Conservation (phyloP, 1,140 invertebrate genomes). For the Coenobita brevimanus region DNA sequence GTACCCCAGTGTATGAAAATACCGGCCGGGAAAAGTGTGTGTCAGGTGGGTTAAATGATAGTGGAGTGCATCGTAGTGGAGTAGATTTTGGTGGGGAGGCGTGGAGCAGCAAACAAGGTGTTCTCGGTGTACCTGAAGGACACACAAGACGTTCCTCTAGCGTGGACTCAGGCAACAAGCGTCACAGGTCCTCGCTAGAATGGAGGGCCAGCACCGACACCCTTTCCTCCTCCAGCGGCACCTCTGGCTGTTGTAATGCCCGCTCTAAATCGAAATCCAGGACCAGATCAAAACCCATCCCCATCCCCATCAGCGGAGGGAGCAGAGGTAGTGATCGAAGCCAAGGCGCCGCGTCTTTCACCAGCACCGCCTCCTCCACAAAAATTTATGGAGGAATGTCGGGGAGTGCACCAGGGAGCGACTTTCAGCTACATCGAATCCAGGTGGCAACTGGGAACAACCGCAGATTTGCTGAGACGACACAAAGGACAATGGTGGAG, state of each 20-base stretch:
- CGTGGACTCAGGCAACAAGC: slow-evolving; percentile 15
- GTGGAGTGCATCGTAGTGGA: neutral
- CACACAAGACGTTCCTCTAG: slow-evolving; percentile 1
- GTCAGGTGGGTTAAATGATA: neutral
- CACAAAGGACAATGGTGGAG: slow-evolving; percentile 16
- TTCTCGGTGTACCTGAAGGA: neutral
- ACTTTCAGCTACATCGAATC: slow-evolving; percentile 40
- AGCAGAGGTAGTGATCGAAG: neutral
- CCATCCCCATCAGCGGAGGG: neutral
- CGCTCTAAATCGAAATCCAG: neutral
- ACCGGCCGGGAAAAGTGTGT: neutral
- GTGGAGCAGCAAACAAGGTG: too few species aligned
- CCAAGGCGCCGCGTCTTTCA: neutral
- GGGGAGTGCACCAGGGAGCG: neutral
- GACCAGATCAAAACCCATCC: neutral
- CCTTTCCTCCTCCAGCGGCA: slow-evolving; percentile 35
- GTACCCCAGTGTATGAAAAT: slow-evolving; percentile 4
- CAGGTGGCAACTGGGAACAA: slow-evolving; percentile 39
- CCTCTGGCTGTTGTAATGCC: slow-evolving; percentile 25
- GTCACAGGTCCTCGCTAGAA: neutral
- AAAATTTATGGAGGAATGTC: slow-evolving; percentile 5
- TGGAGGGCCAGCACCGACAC: slow-evolving; percentile 42
- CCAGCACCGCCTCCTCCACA: slow-evolving; percentile 6
- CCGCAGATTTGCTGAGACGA: slow-evolving; percentile 35
- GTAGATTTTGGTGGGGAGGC: neutral